Conservation (phyloP, 2,888 invertebrate genomes). For the Candidula unifasciata region DNA sequence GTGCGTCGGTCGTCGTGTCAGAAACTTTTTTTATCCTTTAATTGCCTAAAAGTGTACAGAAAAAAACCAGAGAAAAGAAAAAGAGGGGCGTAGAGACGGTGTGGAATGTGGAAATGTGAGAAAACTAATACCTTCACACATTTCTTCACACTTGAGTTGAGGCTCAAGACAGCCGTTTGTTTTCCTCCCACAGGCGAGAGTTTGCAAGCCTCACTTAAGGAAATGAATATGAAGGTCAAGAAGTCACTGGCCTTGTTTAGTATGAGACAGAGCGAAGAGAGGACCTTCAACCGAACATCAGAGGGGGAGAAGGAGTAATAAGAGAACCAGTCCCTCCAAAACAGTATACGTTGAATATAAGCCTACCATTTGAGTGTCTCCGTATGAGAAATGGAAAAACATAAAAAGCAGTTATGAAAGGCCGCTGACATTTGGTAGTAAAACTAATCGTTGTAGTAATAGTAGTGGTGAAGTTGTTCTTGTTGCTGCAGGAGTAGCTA, state of each 20-base stretch:
- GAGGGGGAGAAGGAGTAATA: background rate
- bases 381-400: too few species aligned
- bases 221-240: conserved; percentile 29
- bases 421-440: too few species aligned
- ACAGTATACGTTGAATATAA: too few species aligned
- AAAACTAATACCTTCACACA: conserved; percentile 20
- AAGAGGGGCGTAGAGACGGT: background rate
- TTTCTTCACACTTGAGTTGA: conserved; percentile 28
- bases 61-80: background rate
- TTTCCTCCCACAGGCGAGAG: conserved; percentile 23
- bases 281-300: background rate
- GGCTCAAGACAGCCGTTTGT: conserved; percentile 1
- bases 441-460: too few species aligned
- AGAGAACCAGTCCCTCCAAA: background rate
- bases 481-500: too few species aligned
- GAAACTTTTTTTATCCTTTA: too few species aligned
- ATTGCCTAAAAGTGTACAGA: too few species aligned
- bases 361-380: too few species aligned
- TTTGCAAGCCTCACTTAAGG: background rate
- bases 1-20: too few species aligned
- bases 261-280: conserved; percentile 5
- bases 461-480: too few species aligned
- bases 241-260: conserved; percentile 36
- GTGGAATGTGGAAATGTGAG: conserved; percentile 11
- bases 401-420: too few species aligned